Evolutionary conservation across 2,113 vertebrate genomes (phyloP).

Genomic region (Cacatua alba): DNA sequence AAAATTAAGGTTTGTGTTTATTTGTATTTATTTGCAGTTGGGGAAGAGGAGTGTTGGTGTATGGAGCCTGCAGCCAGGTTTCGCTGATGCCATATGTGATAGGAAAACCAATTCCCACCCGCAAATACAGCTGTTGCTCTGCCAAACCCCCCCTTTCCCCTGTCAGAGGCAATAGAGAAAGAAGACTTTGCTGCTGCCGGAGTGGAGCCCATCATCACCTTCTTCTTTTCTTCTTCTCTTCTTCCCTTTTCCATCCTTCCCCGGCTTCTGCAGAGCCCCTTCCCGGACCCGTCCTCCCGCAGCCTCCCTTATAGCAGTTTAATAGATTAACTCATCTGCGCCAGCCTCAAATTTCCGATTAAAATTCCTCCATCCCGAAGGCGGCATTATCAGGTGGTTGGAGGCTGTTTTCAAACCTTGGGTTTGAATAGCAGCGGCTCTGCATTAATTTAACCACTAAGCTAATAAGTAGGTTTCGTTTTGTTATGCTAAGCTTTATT

Average conservation of each 20-base stretch:
- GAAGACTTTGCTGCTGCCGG: neutral
- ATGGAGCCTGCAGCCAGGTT: slow-evolving; percentile 1
- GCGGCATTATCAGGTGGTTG: slow-evolving; percentile 86
- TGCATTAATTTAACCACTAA: slow-evolving; percentile 99
- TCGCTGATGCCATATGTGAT: neutral
- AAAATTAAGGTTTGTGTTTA: slow-evolving; percentile 25
- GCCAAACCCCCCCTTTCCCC: slow-evolving; percentile 12
- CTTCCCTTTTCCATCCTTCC: slow-evolving; percentile 4
- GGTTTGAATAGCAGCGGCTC: slow-evolving; percentile 92
- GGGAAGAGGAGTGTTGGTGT: neutral
- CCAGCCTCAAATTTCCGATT: slow-evolving; percentile 86
- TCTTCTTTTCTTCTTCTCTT: neutral
- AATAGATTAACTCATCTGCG: slow-evolving; percentile 88
- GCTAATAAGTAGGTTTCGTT: slow-evolving; percentile 99
- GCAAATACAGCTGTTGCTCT: neutral
- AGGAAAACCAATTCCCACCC: neutral
- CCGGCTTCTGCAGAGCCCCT: slow-evolving; percentile 59
- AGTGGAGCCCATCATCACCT: neutral
- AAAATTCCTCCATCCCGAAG: slow-evolving; percentile 87
- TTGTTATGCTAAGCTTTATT: slow-evolving; percentile 99
- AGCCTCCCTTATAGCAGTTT: slow-evolving; percentile 83
- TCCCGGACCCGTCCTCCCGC: slow-evolving; percentile 60
- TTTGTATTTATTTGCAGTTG: slow-evolving; percentile 22
- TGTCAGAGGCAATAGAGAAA: neutral
- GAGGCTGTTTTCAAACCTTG: slow-evolving; percentile 92